Evolutionary conservation across 2,113 vertebrate genomes (phyloP).

Genomic region (Porphyrio hochstetteri): DNA sequence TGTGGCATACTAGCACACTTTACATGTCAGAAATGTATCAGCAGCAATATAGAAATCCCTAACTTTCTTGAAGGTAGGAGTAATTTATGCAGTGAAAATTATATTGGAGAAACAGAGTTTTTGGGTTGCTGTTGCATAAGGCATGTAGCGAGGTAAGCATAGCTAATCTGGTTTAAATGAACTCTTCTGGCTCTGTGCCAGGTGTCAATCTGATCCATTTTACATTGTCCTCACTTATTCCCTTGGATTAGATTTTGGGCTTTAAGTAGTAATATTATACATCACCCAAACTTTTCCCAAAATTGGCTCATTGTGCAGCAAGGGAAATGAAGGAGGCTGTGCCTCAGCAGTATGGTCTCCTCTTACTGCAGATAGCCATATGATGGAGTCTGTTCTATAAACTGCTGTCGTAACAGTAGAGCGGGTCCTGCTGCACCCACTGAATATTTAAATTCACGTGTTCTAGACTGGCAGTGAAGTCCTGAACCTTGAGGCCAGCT

Average conservation of each 20-base stretch:
- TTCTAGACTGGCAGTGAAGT: not conserved
- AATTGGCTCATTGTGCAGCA: not conserved
- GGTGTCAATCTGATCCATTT: not conserved
- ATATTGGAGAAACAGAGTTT: not conserved
- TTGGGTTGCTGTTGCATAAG: not conserved
- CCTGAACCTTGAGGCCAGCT: accelerated
- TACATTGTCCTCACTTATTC: not conserved
- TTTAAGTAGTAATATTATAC: not conserved
- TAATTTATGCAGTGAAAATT: not conserved
- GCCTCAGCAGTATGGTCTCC: not conserved
- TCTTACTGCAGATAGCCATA: not conserved
- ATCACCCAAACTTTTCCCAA: not conserved
- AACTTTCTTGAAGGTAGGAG: not conserved
- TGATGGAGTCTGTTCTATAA: not conserved
- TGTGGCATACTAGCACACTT: not conserved
- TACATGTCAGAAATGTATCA: not conserved
- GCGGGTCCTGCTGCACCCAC: not conserved
- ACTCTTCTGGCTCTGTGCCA: not conserved
- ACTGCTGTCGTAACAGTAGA: not conserved
- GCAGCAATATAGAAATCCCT: not conserved
- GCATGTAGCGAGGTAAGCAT: accelerated
- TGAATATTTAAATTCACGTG: not conserved
- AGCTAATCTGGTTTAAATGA: not conserved
- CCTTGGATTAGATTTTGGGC: not conserved
- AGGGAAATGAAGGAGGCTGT: not conserved